These are phyloP conservation scores for Fulica atra DNA, from an alignment of 2,113 vertebrate species.

Conservation along the genomic window DNA sequence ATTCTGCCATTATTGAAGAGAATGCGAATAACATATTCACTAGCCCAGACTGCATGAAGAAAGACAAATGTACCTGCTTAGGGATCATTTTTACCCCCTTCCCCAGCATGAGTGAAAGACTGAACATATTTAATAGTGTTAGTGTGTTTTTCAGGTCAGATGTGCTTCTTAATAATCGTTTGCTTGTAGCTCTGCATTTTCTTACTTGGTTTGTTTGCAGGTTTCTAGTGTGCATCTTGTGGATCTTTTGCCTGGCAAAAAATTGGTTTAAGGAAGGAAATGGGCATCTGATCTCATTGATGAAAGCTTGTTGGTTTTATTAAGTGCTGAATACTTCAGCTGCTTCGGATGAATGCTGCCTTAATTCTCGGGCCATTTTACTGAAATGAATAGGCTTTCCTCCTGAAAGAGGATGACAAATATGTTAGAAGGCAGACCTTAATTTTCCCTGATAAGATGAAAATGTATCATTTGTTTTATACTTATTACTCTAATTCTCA, in stretches of 20 bases:
- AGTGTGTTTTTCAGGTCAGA: not conserved
- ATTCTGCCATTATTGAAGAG: not conserved
- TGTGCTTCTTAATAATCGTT: not conserved
- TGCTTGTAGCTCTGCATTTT: not conserved
- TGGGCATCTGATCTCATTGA: not conserved
- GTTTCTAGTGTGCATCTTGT: not conserved
- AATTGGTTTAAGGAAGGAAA: not conserved
- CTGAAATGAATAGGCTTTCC: conserved; percentile 4
- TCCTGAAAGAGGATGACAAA: not conserved
- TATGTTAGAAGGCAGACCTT: not conserved
- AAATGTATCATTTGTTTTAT: not conserved
- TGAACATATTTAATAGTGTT: not conserved
- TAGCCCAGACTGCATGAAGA: no score
- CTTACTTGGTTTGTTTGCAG: not conserved
- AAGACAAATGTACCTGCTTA: not conserved
- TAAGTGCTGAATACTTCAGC: not conserved
- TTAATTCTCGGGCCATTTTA: not conserved
- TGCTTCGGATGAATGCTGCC: not conserved
- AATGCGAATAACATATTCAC: not conserved
- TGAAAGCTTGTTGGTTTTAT: conserved; percentile 31
- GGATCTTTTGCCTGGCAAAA: not conserved
- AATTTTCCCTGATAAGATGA: not conserved
- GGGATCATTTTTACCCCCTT: not conserved
- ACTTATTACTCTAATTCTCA: conserved; percentile 18
- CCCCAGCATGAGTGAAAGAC: not conserved